A percentile compares a stretch with the other conserved stretches of the same genome.
phyloP scores from a whole-genome alignment of 2,797 vertebrate genomes.

The Yasuhikotakia modesta region DNA sequence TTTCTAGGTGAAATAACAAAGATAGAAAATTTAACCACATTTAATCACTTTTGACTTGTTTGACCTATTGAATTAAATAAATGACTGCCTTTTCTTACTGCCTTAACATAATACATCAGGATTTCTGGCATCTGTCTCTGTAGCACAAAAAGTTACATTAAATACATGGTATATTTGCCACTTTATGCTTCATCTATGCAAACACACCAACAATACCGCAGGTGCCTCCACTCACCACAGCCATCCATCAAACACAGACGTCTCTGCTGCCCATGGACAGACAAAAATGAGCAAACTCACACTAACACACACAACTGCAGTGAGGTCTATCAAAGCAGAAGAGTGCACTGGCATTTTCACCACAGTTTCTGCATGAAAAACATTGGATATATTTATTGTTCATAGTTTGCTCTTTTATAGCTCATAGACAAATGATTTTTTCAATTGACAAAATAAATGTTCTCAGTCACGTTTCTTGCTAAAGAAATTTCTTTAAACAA shows the following conservation, averaged over 20 bases:
- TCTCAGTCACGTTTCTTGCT: not conserved
- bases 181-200: too few relatives aligned
- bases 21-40: too few relatives aligned
- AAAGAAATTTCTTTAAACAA: not conserved
- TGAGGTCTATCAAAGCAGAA: conserved; percentile 81
- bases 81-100: too few relatives aligned
- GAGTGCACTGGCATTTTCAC: conserved; percentile 72
- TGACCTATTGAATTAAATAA: too few relatives aligned
- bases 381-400: not conserved
- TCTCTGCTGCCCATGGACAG: conserved; percentile 12
- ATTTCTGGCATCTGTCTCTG: too few relatives aligned
- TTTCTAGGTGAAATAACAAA: too few relatives aligned
- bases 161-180: too few relatives aligned
- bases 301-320: conserved; percentile 69
- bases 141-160: too few relatives aligned
- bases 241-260: conserved; percentile 39
- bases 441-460: too few relatives aligned
- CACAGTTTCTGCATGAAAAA: conserved; percentile 80
- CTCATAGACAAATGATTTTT: not conserved
- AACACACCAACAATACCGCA: too few relatives aligned
- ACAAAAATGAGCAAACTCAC: conserved; percentile 44
- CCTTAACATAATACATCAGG: too few relatives aligned
- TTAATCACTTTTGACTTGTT: too few relatives aligned
- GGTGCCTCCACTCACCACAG: conserved; percentile 23
- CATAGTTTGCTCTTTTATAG: not conserved